Percentiles rank a stretch among this genome's conserved stretches.
These are phyloP conservation scores for Brachyrhaphis roseni DNA, from an alignment of 2,797 vertebrate genomes.

Conservation along the genomic window DNA sequence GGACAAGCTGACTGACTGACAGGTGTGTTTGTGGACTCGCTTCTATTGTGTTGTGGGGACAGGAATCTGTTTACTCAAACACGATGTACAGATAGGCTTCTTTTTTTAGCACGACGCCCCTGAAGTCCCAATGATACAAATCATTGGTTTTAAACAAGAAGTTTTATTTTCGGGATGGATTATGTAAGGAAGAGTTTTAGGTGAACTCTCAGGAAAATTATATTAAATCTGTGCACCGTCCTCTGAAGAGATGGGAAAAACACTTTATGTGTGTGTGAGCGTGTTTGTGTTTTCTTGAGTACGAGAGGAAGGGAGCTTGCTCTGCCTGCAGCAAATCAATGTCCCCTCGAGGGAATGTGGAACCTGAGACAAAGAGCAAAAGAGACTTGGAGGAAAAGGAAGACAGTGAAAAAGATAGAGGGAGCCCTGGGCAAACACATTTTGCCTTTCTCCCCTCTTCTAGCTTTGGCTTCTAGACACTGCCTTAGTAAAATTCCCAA, in stretches of 20 bases:
- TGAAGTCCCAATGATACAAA: slow-evolving; percentile 3
- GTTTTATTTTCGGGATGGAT: slow-evolving; percentile 8
- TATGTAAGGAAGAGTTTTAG: slow-evolving; percentile 10
- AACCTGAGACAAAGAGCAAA: slow-evolving; percentile 64
- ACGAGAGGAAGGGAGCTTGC: slow-evolving; percentile 61
- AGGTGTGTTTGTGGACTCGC: slow-evolving; percentile 26
- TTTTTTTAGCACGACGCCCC: background rate
- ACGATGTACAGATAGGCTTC: background rate
- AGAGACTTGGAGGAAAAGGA: slow-evolving; percentile 44
- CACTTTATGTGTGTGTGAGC: background rate
- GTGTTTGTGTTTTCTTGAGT: slow-evolving; percentile 38
- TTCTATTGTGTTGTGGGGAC: slow-evolving; percentile 8
- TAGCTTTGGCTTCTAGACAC: slow-evolving; percentile 33
- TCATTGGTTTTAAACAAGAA: slow-evolving; percentile 12
- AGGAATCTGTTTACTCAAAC: slow-evolving; percentile 21
- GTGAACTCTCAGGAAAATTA: slow-evolving; percentile 6
- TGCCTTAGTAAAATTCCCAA: slow-evolving; percentile 26
- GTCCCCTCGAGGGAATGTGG: slow-evolving; percentile 69
- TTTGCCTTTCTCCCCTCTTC: slow-evolving; percentile 45
- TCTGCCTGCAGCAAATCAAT: slow-evolving; percentile 74
- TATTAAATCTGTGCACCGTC: slow-evolving; percentile 13
- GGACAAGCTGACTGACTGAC: slow-evolving; percentile 66
- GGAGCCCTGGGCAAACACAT: slow-evolving; percentile 62
- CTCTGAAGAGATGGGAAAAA: slow-evolving; percentile 25
- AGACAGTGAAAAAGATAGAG: slow-evolving; percentile 38